Evolutionary conservation across 2,113 vertebrate species (phyloP).

Genomic region (Holacanthus passer): DNA sequence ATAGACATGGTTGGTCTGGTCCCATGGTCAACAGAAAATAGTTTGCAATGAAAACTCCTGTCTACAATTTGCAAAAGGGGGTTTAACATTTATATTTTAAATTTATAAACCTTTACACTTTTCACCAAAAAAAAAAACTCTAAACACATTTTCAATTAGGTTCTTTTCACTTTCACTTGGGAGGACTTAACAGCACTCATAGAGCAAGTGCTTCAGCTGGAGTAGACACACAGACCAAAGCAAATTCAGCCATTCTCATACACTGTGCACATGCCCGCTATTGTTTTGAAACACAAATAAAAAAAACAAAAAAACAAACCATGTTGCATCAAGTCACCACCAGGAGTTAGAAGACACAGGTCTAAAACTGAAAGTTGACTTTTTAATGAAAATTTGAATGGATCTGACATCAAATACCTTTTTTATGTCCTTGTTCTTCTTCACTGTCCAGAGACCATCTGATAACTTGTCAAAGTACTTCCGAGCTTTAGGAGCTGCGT

Average conservation of each 20-base stretch:
- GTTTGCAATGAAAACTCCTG: neutral
- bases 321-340: neutral
- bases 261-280: no score
- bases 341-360: neutral
- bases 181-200: neutral
- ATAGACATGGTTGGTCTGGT: neutral
- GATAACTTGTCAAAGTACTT: conserved; percentile 96
- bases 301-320: no score
- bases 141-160: neutral
- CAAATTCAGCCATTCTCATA: neutral
- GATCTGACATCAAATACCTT: conserved; percentile 85
- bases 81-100: neutral
- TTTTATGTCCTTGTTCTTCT: conserved; percentile 95
- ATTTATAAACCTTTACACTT: neutral
- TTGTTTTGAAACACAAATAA: neutral
- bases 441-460: conserved; percentile 94
- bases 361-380: neutral
- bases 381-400: neutral
- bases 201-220: neutral
- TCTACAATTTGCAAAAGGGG: neutral
- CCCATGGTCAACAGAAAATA: neutral
- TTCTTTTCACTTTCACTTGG: neutral
- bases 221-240: neutral
- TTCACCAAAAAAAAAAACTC: neutral
- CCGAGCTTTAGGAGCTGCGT: conserved; percentile 94